Evolutionary conservation across 2,113 vertebrate genomes (phyloP).

Genomic region (Tragelaphus imberbis): DNA sequence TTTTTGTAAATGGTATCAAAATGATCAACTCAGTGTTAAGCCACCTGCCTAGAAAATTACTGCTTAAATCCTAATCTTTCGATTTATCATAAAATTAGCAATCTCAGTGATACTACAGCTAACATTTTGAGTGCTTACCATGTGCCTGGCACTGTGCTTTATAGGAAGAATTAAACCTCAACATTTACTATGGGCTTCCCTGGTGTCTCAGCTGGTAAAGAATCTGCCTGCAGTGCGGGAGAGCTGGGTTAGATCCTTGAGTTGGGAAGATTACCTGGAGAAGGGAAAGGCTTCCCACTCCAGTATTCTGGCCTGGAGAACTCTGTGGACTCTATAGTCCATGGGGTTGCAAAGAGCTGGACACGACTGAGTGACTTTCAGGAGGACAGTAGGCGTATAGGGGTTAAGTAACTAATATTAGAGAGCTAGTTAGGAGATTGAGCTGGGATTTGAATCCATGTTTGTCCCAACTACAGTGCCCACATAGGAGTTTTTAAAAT

Average conservation of each 20-base stretch:
- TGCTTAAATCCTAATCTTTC: not conserved
- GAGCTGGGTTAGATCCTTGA: not conserved
- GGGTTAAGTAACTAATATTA: not conserved
- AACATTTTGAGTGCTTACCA: not conserved
- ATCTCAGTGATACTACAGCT: not conserved
- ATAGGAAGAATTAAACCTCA: not conserved
- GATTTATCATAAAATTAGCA: not conserved
- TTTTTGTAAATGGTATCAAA: not conserved
- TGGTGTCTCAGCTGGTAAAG: not conserved
- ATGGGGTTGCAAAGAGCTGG: not conserved
- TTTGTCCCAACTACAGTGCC: not conserved
- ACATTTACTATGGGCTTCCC: not conserved
- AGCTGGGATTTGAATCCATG: slow-evolving; percentile 5
- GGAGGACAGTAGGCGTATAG: not conserved
- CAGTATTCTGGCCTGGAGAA: not conserved
- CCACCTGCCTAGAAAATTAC: not conserved
- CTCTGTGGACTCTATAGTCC: not conserved
- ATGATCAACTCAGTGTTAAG: not conserved
- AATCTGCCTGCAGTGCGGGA: not conserved
- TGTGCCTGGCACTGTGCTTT: not conserved
- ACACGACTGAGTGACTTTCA: not conserved
- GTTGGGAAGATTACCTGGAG: not conserved
- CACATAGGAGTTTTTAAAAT: not conserved
- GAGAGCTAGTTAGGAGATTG: not conserved
- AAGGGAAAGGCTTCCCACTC: not conserved